phyloP scores from a whole-genome alignment of 1,140 invertebrate genomes.

The Camponotus vicinus region DNA sequence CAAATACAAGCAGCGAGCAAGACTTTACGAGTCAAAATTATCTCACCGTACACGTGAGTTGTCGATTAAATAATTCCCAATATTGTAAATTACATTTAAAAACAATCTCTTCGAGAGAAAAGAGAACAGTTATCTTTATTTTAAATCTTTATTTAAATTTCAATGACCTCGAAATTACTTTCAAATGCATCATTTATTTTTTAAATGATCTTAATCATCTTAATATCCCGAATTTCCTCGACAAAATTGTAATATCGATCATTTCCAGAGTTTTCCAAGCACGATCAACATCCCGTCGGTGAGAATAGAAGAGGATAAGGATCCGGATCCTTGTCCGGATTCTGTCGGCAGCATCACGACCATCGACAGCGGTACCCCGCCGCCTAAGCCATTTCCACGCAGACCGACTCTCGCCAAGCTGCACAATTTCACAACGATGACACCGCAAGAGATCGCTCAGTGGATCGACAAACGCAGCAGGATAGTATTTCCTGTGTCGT shows the following conservation, averaged over 20 bases:
- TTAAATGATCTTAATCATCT: not conserved
- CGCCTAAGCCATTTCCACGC: constrained; percentile 78
- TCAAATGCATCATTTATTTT: not conserved
- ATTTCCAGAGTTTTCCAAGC: constrained; percentile 89
- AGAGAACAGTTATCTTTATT: not conserved
- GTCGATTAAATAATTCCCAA: not conserved
- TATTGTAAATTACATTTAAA: not conserved
- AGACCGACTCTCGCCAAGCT: constrained; percentile 82
- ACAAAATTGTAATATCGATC: not conserved
- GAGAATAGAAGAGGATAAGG: constrained; percentile 89
- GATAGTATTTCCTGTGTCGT: constrained; percentile 91
- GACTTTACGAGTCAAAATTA: constrained; percentile 88
- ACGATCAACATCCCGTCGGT: constrained; percentile 89
- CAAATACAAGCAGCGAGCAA: constrained; percentile 84
- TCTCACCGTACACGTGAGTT: constrained; percentile 91
- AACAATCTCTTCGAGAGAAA: not conserved
- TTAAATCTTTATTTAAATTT: not conserved
- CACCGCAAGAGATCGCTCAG: constrained; percentile 94
- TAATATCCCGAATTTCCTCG: not conserved
- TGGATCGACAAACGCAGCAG: constrained; percentile 94
- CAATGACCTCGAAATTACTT: not conserved
- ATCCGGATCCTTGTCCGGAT: constrained; percentile 77
- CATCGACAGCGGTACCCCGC: constrained; percentile 80
- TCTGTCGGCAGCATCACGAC: constrained; percentile 80
- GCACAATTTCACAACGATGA: constrained; percentile 92